Percentiles rank a stretch among this genome's conserved stretches.
phyloP scores from a whole-genome alignment of 2,888 invertebrate genomes.

The Cryptus armator region DNA sequence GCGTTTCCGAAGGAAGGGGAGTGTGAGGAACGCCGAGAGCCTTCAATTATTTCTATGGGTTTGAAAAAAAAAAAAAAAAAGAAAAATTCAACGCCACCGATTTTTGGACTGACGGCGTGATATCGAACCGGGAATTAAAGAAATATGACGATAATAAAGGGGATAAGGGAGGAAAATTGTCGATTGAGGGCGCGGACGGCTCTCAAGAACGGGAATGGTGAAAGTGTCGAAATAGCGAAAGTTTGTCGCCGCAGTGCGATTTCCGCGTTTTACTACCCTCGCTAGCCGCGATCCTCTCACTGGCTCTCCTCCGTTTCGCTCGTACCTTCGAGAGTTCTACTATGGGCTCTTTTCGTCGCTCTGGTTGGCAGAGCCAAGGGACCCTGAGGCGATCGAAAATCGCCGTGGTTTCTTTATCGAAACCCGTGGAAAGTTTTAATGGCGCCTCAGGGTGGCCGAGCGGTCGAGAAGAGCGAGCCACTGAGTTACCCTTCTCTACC shows the following conservation, averaged over 20 bases:
- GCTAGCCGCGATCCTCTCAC: slow-evolving; percentile 29
- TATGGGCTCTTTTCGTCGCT: neutral
- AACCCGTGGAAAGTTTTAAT: slow-evolving; percentile 71
- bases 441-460: slow-evolving; percentile 63
- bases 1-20: neutral
- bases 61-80: slow-evolving; percentile 18
- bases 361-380: slow-evolving; percentile 10
- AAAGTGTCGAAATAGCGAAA: slow-evolving; percentile 65
- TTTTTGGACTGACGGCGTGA: neutral
- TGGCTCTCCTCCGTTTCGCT: slow-evolving; percentile 12
- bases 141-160: slow-evolving; percentile 37
- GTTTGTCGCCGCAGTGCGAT: slow-evolving; percentile 63
- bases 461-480: slow-evolving; percentile 19
- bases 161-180: neutral
- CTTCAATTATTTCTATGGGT: slow-evolving; percentile 61
- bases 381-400: slow-evolving; percentile 69
- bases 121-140: slow-evolving; percentile 43
- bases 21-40: neutral
- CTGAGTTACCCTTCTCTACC: slow-evolving; percentile 8
- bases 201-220: neutral
- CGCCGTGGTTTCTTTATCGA: slow-evolving; percentile 68
- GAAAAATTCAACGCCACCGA: neutral
- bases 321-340: slow-evolving; percentile 2
- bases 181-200: slow-evolving; percentile 10
- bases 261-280: slow-evolving; percentile 62